A percentile compares a stretch with the other conserved stretches of the same genome.
Evolutionary conservation across 2,797 vertebrate genomes (phyloP).

Genomic region (Cossypha heuglini): DNA sequence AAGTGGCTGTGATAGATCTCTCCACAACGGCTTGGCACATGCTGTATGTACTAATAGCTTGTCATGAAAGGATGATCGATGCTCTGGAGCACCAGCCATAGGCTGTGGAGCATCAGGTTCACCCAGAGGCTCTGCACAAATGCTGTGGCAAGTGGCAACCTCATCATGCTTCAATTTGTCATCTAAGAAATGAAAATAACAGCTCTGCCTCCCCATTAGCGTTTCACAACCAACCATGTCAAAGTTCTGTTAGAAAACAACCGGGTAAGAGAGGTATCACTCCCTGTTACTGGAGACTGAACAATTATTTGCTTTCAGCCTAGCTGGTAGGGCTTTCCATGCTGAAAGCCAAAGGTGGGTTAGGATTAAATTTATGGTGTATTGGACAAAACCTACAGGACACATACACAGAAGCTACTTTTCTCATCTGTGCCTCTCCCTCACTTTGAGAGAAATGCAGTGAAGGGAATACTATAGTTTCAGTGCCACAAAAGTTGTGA

Average conservation of each 20-base stretch:
- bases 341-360: not conserved
- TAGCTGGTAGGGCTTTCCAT: not conserved
- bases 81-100: not conserved
- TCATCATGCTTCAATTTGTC: not conserved
- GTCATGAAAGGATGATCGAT: not conserved
- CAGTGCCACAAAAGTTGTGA: not conserved
- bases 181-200: not conserved
- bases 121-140: not conserved
- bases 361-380: not conserved
- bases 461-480: not conserved
- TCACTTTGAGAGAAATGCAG: not conserved
- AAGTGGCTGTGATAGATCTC: not conserved
- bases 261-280: not conserved
- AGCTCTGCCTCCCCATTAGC: not conserved
- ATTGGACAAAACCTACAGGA: not conserved
- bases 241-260: not conserved
- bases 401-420: not conserved
- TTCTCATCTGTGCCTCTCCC: not conserved
- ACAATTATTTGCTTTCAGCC: not conserved
- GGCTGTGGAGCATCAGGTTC: not conserved
- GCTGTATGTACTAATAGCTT: not conserved
- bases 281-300: not conserved
- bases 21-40: not conserved
- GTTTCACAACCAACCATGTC: not conserved
- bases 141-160: not conserved